Evolutionary conservation across 1,140 invertebrate species (phyloP), one percentile per base, ranked within the genome.

Genomic region (Halesus radiatus): DNA sequence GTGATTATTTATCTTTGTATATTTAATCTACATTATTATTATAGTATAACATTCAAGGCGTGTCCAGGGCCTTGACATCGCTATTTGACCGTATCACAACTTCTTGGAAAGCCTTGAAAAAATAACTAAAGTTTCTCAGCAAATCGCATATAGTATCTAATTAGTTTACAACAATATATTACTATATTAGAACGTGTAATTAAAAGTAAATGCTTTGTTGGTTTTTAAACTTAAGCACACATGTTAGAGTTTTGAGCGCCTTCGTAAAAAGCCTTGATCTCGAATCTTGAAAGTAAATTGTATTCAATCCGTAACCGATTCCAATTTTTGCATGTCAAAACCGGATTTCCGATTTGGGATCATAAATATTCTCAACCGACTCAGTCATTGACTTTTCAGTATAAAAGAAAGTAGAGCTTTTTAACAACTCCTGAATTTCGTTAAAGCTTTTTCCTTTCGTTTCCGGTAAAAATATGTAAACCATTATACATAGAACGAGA

Each of bases 391-490:
- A 10, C 32, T 58, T 56, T 13, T 75, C 26, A 32, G 10, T 20
- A 3, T 16, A 16, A 58, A 32, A 58, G 37, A 75, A 58, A 32
- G 4, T 32, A 18, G 72, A 75, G 16, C 16, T n/a, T 70, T 78
- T 74, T 20, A 82, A 54, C 16, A 76, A 20, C 6, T 79, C 37
- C 70, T 82, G 81, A 72, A 82, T 82, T 76, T 82, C 77, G 23
- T 54, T 56, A 32, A 79, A 79, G 15, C 73, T 79, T 76, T 79
- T 82, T 3, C 74, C 74, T 70, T 56, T 76, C 0, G 81, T 82
- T 73, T 82, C 81, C 15, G 81, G 81, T 7, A 79, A 53, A 54
- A 81, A 78, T 7, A 82, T 23, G 26, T 50, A 76, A 1, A 79
- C 70, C 23, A 15, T 29, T 18, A 79, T 16, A 15, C 13, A n/a